Evolutionary conservation across 1,140 invertebrate genomes (phyloP).

Genomic region (Drosophila pallidifrons): DNA sequence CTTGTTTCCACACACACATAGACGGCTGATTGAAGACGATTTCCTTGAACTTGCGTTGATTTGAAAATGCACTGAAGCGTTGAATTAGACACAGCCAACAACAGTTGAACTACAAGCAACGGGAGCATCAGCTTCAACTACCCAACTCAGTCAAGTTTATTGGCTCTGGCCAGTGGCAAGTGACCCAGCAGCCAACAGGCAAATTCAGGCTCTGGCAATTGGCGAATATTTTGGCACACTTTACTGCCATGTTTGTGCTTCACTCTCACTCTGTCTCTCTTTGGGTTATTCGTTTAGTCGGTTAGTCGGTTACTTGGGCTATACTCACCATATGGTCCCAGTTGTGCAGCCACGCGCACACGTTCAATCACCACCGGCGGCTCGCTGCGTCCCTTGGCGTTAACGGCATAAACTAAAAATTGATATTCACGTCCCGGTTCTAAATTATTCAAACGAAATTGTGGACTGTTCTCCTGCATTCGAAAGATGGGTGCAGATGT

Average conservation of each 20-base stretch:
- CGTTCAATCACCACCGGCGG: slow-evolving; percentile 87
- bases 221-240: slow-evolving; percentile 65
- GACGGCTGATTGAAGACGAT: slow-evolving; percentile 80
- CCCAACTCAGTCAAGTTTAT: slow-evolving; percentile 56
- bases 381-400: slow-evolving; percentile 89
- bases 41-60: slow-evolving; percentile 80
- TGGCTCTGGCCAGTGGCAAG: slow-evolving; percentile 42
- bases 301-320: neutral
- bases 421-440: slow-evolving; percentile 89
- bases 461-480: slow-evolving; percentile 87
- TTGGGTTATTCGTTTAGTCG: slow-evolving; percentile 15
- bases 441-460: slow-evolving; percentile 89
- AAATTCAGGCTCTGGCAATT: slow-evolving; percentile 23
- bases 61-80: slow-evolving; percentile 81
- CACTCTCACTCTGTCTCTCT: no score
- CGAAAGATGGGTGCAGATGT: slow-evolving; percentile 86
- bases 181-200: slow-evolving; percentile 51
- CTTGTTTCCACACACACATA: slow-evolving; percentile 1
- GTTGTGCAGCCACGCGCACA: slow-evolving; percentile 86
- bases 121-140: neutral
- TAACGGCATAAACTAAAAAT: slow-evolving; percentile 89
- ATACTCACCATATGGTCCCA: slow-evolving; percentile 85
- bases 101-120: slow-evolving; percentile 8
- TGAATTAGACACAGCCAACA: slow-evolving; percentile 73
- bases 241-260: slow-evolving; percentile 58